Evolutionary conservation across 2,888 invertebrate species (phyloP), one percentile per base, ranked within the genome.

Genomic region (Spilarctia lutea): DNA sequence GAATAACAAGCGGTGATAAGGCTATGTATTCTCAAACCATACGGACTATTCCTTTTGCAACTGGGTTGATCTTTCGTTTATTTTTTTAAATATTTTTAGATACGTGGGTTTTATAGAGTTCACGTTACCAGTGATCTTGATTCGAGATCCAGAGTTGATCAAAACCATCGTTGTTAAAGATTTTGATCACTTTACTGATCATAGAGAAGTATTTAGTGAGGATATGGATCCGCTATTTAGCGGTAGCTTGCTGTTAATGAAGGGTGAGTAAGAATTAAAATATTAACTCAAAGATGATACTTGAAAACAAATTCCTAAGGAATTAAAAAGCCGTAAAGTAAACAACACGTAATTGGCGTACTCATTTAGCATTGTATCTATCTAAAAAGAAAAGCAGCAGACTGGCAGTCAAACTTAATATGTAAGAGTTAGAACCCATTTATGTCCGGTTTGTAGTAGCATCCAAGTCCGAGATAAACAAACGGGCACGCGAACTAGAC

Each of bases 161-260:
- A 96, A 96, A 80, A 88, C 87, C 66, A 93, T 96, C 30, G 93
- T 96, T 0, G 92, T 96, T 0, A 97, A 81, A n/a, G 96, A 97
- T 78, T 97, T 97, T 65, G 96, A 96, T 68, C 94, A 96, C 81
- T 97, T 97, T 76, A 87, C 93, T 0, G 96, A 97, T 71, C 96
- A 96, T 77, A 90, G 90, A 45, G 80, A 86, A 7, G 90, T 96
- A 60, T 83, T 96, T 1, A 84, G 90, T 42, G 89, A 86, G 1
- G 91, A 94, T 0, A 76, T 91, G 0, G 96, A 96, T 39, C 93
- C 94, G 0, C 79, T 96, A 3, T 86, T 96, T 48, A 91, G 90
- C n/a, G 85, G 81, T 33, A 94, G 93, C 72, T 72, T 94, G 8
- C 71, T 94, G 7, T 80, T 87, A 66, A 91, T 94, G 92, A 92